These are phyloP conservation scores for Brachionus calyciflorus DNA, from an alignment of 1,140 invertebrate species.

Conservation along the genomic window DNA sequence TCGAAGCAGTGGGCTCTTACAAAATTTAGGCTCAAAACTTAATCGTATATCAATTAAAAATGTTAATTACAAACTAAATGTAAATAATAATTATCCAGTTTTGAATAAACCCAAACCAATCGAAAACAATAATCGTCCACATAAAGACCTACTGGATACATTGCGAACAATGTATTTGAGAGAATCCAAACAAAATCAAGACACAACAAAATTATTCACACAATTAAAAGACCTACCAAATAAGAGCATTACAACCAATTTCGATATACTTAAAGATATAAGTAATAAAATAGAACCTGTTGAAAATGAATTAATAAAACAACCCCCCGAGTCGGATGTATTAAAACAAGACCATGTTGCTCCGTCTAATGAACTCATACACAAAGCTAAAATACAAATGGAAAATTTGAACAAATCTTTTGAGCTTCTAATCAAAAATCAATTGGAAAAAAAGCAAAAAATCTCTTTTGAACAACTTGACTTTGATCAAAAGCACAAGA, in stretches of 20 bases:
- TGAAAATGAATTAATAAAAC: neutral
- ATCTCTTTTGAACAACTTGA: slow-evolving; percentile 13
- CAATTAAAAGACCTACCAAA: neutral
- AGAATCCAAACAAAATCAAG: neutral
- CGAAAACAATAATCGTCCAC: neutral
- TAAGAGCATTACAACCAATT: neutral
- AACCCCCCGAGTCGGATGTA: neutral
- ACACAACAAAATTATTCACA: neutral
- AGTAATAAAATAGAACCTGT: neutral
- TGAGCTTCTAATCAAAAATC: slow-evolving; percentile 10
- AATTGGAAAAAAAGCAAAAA: neutral
- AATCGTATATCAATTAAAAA: neutral
- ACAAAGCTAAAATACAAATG: slow-evolving; percentile 47
- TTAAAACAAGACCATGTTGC: neutral
- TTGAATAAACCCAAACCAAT: neutral
- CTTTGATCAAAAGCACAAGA: slow-evolving; percentile 16
- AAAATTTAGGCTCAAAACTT: neutral
- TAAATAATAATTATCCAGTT: slow-evolving; percentile 34
- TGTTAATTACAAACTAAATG: slow-evolving; percentile 27
- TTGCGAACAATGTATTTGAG: slow-evolving; percentile 12
- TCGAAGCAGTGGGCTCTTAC: neutral
- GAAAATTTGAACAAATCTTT: slow-evolving; percentile 43
- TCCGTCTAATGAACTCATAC: neutral
- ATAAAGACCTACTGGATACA: neutral
- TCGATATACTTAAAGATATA: neutral